A percentile compares a stretch with the other conserved stretches of the same genome.
phyloP scores from a whole-genome alignment of 2,888 invertebrate genomes.

The Synanthedon myopaeformis region DNA sequence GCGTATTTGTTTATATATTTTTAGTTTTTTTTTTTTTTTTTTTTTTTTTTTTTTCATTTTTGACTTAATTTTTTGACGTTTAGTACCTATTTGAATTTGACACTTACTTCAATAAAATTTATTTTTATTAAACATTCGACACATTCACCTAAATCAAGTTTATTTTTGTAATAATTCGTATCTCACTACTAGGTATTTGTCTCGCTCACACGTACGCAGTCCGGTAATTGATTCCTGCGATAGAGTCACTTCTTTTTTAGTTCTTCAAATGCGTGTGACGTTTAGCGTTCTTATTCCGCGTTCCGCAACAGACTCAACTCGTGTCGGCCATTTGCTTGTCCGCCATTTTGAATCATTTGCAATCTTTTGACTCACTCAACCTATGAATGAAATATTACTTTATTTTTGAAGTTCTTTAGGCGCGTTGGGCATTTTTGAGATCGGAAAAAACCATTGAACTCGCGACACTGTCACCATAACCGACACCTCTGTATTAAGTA shows the following conservation, averaged over 20 bases:
- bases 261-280: constrained; percentile 15
- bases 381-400: too few relatives aligned
- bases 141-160: constrained; percentile 43
- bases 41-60: too few relatives aligned
- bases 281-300: constrained; percentile 38
- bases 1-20: too few relatives aligned
- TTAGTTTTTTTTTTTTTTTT: too few relatives aligned
- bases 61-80: too few relatives aligned
- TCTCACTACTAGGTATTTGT: constrained; percentile 13
- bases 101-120: background rate
- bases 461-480: too few relatives aligned
- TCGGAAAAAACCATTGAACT: too few relatives aligned
- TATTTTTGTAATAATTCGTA: constrained; percentile 13
- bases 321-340: constrained; percentile 9
- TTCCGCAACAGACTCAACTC: constrained; percentile 21
- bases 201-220: constrained; percentile 18
- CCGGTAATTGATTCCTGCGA: background rate
- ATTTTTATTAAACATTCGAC: constrained; percentile 7
- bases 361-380: too few relatives aligned
- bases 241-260: constrained; percentile 7
- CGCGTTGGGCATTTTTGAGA: too few relatives aligned
- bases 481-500: too few relatives aligned
- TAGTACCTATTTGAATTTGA: too few relatives aligned
- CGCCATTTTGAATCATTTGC: constrained; percentile 33
- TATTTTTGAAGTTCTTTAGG: too few relatives aligned